Base-by-base conservation (phyloP, 2,888 invertebrate species). In the Acrobasis suavella region DNA sequence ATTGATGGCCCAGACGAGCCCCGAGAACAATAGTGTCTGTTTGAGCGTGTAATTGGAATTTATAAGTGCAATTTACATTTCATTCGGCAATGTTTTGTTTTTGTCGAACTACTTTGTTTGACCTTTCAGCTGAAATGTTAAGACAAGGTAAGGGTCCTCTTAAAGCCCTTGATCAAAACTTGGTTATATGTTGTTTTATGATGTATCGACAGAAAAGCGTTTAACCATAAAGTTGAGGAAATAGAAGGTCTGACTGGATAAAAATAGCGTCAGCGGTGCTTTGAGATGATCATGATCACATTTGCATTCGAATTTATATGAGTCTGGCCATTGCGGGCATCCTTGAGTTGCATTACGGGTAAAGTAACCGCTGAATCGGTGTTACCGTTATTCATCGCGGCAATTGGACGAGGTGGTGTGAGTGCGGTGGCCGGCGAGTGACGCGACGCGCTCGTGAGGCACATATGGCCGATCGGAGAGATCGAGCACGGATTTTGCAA, bases 21-120 rank as follows among this genome's bases (percentile, higher is more conserved):
- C 62, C 66, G 68, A 77, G 74, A 81, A 84, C 85, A 86, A 86
- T 85, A 76, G 82, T 69, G 71, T 71, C 67, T 69, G 71, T 67
- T 69, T 71, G 69, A 74, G 75, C 74, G 70, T 77, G 75, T 75
- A 74, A 74, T 80, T 80, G 75, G 76, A 80, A 84, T 84, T 78
- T 75, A 77, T 79, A 77, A 76, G 76, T 71, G 66, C 69, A 69
- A 78, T 83, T 80, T 78, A 69, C 75, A 81, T 80, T 73, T 68
- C 67, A 71, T 82, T 83, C 70, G 80, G 76, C 78, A 74, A 74
- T 76, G 67, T 71, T 38, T 56, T 56, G 16, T 56, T 42, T 42
- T 42, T 55, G 3, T 15, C 9, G 55, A 16, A 46, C 32, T 52
- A 22, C 14, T 12, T 55, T 17, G n/a, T 39, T 16, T 10, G 37